Evolutionary conservation across 2,888 invertebrate genomes (phyloP).

Genomic region (Cheilosia urbana): DNA sequence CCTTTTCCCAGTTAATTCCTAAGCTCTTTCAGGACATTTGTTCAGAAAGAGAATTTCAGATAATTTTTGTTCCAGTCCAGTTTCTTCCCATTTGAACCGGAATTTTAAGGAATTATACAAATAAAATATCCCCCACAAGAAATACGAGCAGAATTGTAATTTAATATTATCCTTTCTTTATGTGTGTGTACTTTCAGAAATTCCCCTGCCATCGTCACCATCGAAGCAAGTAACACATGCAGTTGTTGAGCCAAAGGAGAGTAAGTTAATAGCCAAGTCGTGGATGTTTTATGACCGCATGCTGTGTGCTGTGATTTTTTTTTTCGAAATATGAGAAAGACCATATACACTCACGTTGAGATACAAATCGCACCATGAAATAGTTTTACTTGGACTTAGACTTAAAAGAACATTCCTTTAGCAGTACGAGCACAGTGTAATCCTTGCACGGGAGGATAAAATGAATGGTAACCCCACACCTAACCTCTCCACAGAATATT

Average conservation of each 20-base stretch:
- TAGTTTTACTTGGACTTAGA: constrained; percentile 53
- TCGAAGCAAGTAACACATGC: constrained; percentile 87
- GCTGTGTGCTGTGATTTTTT: constrained; percentile 15
- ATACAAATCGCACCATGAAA: constrained; percentile 64
- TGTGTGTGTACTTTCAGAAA: constrained; percentile 87
- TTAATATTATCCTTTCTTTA: constrained; percentile 59
- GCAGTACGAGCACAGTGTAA: constrained; percentile 32
- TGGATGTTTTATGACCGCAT: constrained; percentile 56
- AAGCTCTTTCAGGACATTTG: constrained; percentile 52
- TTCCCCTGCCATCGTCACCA: constrained; percentile 93
- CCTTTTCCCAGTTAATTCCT: constrained; percentile 28
- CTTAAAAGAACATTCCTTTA: constrained; percentile 55
- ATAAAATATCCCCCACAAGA: constrained; percentile 39
- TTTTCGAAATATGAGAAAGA: constrained; percentile 29
- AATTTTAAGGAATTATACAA: constrained; percentile 64
- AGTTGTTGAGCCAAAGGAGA: constrained; percentile 83
- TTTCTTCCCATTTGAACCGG: constrained; percentile 33
- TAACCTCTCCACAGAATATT: constrained; percentile 47
- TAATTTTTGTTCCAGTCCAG: constrained; percentile 18
- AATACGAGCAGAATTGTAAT: constrained; percentile 50
- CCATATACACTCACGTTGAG: constrained; percentile 16
- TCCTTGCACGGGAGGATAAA: constrained; percentile 62
- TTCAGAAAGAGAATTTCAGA: constrained; percentile 3
- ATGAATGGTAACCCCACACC: constrained; percentile 55
- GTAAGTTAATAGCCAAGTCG: constrained; percentile 79